These are phyloP conservation scores for Leptatherina wallacei DNA, from an alignment of 2,797 vertebrate species.

Conservation along the genomic window DNA sequence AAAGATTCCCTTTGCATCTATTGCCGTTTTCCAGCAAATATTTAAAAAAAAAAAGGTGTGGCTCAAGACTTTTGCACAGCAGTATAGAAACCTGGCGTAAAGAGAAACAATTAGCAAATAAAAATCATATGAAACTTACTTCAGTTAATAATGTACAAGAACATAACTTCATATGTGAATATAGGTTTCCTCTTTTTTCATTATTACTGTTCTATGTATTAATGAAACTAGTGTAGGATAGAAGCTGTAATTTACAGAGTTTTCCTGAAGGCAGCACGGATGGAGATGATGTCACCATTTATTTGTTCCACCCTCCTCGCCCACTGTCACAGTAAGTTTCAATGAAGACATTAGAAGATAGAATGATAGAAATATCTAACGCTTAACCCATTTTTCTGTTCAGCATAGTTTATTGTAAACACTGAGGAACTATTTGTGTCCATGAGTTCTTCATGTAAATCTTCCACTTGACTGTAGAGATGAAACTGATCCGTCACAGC, in stretches of 20 bases:
- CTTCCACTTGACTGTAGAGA: conserved; percentile 21
- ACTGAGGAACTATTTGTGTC: conserved; percentile 16
- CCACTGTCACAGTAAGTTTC: not conserved
- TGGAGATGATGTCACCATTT: conserved; percentile 58
- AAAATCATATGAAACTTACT: too few species aligned
- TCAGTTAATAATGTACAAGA: too few species aligned
- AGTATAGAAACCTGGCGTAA: too few species aligned
- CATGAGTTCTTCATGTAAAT: conserved; percentile 16
- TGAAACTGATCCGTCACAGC: conserved; percentile 19
- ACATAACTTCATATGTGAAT: too few species aligned
- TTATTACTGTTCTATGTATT: not conserved
- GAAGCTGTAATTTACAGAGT: not conserved
- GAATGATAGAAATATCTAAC: conserved; percentile 5
- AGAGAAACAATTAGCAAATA: too few species aligned
- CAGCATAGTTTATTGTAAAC: conserved; percentile 71
- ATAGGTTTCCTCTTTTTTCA: not conserved
- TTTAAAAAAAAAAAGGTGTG: not conserved
- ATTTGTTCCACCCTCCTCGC: conserved; percentile 3
- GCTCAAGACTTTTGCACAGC: not conserved
- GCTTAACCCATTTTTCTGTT: not conserved
- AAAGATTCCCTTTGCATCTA: too few species aligned
- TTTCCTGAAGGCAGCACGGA: conserved; percentile 48
- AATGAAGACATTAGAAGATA: not conserved
- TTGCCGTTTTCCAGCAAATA: not conserved
- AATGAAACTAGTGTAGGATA: not conserved